Base-by-base conservation (phyloP, 1,140 invertebrate species). In the Aphis gossypii region DNA sequence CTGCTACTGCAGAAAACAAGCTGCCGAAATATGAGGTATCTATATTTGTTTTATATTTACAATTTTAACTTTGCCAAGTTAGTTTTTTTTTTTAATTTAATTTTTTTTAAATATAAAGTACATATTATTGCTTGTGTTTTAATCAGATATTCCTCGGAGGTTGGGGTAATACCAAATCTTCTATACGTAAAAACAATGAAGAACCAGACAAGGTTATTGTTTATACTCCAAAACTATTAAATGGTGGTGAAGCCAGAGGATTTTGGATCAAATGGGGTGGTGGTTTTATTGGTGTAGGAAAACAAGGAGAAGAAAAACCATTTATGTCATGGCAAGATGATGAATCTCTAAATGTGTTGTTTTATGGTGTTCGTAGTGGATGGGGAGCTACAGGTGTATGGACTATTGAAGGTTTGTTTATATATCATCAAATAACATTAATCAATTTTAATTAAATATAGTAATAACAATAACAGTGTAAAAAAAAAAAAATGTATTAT, bases 371-470 rank as follows among this genome's bases (percentile, higher is more conserved):
- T 25, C 97, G 97, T 95, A 98, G 98, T 84, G 97, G 97, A 84
- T 98, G 97, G 97, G 98, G 98, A 41, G 97, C 98, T 1, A 95
- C 95, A 93, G 98, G 98, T n/a, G 96, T 97, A 60, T 98, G 98
- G 98, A 96, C 97, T 46, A 96, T 98, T 94, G 97, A 98, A 96
- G 97, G 97, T 97, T 94, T 93, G 93, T 56, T 48, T 60, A 0
- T 44, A 46, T 41, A 41, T 14, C 14, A 41, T 25, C 1, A 60
- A 60, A 60, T 90, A 25, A 8, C 2, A n/a, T 30, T 30, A 68
- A 68, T 68, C 60, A 60, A 60, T 68, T n/a, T 38, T 25, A 41
- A n/a, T 54, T 87, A n/a, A 51, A 20, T 35, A 41, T 41, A 41
- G 3, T 41, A 41, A 41, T 41, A 41, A 41, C 23, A 23, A 56